Conservation (phyloP, 2,113 vertebrate species). For the Oreochromis niloticus region DNA sequence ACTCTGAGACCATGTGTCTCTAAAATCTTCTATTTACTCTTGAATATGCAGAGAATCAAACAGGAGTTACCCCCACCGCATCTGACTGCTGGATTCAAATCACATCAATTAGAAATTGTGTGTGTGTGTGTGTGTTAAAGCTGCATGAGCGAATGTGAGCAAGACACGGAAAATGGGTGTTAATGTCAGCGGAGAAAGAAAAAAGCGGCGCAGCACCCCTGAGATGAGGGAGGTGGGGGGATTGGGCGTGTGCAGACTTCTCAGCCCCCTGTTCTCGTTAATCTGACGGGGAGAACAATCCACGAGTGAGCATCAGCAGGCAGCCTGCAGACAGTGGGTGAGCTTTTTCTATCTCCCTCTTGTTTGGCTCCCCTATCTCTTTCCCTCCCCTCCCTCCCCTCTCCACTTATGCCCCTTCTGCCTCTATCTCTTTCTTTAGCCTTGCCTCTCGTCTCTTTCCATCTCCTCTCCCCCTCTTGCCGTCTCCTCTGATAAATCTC, state of each 20-base stretch:
- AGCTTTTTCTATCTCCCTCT: slow-evolving; percentile 34
- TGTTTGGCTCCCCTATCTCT: slow-evolving; percentile 14
- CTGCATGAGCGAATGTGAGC: neutral
- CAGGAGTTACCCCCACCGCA: neutral
- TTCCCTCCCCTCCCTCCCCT: neutral
- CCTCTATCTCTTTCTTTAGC: slow-evolving; percentile 5
- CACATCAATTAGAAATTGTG: neutral
- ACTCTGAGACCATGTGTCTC: neutral
- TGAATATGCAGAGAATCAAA: neutral
- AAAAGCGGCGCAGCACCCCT: neutral
- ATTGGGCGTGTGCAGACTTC: neutral
- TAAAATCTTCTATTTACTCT: neutral
- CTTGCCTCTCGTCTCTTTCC: neutral
- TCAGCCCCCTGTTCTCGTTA: slow-evolving; percentile 2
- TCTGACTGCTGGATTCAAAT: neutral
- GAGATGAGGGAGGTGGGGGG: neutral
- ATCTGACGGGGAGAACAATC: slow-evolving; percentile 36
- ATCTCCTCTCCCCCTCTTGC: slow-evolving; percentile 16
- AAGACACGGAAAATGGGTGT: neutral
- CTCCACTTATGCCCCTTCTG: neutral
- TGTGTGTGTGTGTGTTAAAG: neutral
- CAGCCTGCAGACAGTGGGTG: slow-evolving; percentile 9
- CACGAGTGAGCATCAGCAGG: slow-evolving; percentile 3
- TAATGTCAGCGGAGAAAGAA: slow-evolving; percentile 21
- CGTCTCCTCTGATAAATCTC: slow-evolving; percentile 57